Evolutionary conservation across 2,888 invertebrate genomes (phyloP).

Genomic region (Torymus auratus): DNA sequence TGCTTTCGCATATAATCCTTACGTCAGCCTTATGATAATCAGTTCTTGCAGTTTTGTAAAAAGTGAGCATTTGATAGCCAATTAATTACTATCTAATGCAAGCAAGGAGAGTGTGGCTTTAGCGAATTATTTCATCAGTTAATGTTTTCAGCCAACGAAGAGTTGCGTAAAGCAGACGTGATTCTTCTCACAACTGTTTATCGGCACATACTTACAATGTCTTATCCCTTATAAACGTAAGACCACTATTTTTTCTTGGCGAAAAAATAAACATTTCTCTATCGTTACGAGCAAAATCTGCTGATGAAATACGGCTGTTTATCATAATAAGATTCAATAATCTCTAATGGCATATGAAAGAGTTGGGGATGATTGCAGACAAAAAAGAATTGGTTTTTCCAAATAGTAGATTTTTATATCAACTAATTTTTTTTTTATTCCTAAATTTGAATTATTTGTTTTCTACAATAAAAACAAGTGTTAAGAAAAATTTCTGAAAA

Average conservation of each 20-base stretch:
- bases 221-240: slow-evolving; percentile 40
- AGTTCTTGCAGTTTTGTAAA: too few species aligned
- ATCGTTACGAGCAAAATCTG: slow-evolving; percentile 10
- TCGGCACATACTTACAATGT: not conserved
- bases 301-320: slow-evolving; percentile 49
- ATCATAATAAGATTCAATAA: slow-evolving; percentile 39
- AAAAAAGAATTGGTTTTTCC: not conserved
- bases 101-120: not conserved
- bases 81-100: too few species aligned
- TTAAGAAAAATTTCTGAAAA: too few species aligned
- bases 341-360: slow-evolving; percentile 1
- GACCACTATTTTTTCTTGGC: not conserved
- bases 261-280: slow-evolving; percentile 22
- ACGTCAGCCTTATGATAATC: too few species aligned
- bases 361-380: not conserved
- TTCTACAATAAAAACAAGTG: too few species aligned
- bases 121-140: slow-evolving; percentile 45
- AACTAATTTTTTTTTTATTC: not conserved
- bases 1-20: too few species aligned
- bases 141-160: not conserved
- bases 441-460: not conserved
- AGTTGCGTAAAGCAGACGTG: slow-evolving; percentile 33
- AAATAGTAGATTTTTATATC: too few species aligned
- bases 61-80: too few species aligned
- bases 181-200: slow-evolving; percentile 28